Percentiles rank a stretch among this genome's conserved stretches.
Evolutionary conservation across 1,140 invertebrate genomes (phyloP).

Genomic region (Diorhabda carinulata): DNA sequence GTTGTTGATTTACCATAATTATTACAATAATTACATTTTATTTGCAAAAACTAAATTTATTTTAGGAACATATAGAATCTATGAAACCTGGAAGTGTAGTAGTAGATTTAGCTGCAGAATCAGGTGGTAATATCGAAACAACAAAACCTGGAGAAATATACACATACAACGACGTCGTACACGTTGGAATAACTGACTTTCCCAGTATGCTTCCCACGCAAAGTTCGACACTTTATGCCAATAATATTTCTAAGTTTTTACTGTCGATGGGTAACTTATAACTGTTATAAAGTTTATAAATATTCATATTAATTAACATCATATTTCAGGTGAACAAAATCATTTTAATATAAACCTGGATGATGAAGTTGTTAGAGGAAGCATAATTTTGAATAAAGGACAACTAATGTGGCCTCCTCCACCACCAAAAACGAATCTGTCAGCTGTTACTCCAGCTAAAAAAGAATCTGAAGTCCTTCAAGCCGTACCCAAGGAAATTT

Average conservation of each 20-base stretch:
- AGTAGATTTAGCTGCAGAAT: constrained; percentile 85
- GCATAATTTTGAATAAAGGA: constrained; percentile 72
- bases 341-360: constrained; percentile 76
- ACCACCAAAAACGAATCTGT: constrained; percentile 50
- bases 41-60: constrained; percentile 6
- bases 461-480: constrained; percentile 47
- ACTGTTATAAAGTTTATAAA: not conserved
- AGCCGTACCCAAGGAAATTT: constrained; percentile 45
- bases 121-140: constrained; percentile 85
- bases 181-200: constrained; percentile 83
- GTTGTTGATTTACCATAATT: no score
- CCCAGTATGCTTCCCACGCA: constrained; percentile 82
- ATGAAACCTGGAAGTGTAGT: constrained; percentile 90
- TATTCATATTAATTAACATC: not conserved
- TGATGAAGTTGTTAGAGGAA: constrained; percentile 83
- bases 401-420: constrained; percentile 78
- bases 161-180: constrained; percentile 72
- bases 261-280: constrained; percentile 64
- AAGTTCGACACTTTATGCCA: constrained; percentile 81
- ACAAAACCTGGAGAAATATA: constrained; percentile 76
- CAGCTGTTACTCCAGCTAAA: constrained; percentile 46
- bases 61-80: constrained; percentile 71
- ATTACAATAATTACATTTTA: no score
- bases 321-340: constrained; percentile 60
- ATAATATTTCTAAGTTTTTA: constrained; percentile 86